Base-by-base conservation (phyloP, 2,888 invertebrate species). In the Augiades crinisus region DNA sequence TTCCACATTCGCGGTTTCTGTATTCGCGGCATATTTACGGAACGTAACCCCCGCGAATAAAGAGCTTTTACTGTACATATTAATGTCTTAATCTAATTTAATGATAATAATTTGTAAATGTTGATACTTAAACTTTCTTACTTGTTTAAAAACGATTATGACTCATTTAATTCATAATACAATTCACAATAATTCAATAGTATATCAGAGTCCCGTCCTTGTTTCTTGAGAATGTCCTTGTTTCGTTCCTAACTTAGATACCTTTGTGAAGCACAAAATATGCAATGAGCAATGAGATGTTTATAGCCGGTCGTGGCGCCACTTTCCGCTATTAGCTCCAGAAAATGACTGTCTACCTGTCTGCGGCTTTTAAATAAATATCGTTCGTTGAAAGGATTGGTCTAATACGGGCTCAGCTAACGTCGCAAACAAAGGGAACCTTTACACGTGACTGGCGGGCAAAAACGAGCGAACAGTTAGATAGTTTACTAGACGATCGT, bases 361-460 rank as follows among this genome's bases (percentile, higher is more conserved):
- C 58, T 64, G 60, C 62, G 71, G 66, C 65, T 75, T 70, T 68
- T 60, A 58, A 63, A 61, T 60, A 63, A 63, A 63, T 63, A 61
- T 64, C 62, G 68, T 66, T 64, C 62, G 68, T 66, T 70, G 68
- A 64, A 68, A 56, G 68, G 67, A 72, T 72, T 71, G 66, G 61
- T 61, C 53, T 62, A 66, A 64, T 61, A 64, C 59, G 58, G 67
- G 64, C 65, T 70, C 65, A 19, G 47, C 55, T 45, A 53, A 49
- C 46, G 44, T 37, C 37, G 49, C 47, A 55, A 59, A 61, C 57
- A 62, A 64, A 57, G 57, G 17, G 46, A 19, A 27, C 55, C 49
- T 56, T 59, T 58, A 17, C 16, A 12, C 24, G 7, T 33, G 40
- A 24, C 24, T 49, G 22, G 21, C 22, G 16, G 24, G 40, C 24